Conservation (phyloP, 2,797 vertebrate species). For the Pangasius sanitwongsei region DNA sequence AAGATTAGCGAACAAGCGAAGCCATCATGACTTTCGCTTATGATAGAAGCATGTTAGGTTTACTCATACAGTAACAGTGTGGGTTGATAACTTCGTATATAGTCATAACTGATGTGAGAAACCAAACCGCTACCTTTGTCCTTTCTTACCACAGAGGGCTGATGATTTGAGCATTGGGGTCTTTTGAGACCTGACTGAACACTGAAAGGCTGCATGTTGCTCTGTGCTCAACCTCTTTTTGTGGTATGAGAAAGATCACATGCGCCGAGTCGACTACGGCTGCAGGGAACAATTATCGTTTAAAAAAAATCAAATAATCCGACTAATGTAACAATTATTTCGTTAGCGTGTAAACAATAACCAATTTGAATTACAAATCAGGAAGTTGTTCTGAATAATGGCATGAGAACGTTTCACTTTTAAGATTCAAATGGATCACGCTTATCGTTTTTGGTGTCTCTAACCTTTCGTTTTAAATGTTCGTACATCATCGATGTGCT, state of each 20-base stretch:
- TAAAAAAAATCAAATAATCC: not conserved
- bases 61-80: not conserved
- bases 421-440: not conserved
- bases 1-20: not conserved
- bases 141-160: not conserved
- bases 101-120: not conserved
- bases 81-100: not conserved
- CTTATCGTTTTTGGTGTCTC: not conserved
- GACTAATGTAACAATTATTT: not conserved
- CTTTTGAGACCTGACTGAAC: not conserved
- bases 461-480: not conserved
- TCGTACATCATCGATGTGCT: not conserved
- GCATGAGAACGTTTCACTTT: not conserved
- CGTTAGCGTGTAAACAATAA: not conserved
- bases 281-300: not conserved
- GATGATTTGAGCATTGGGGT: not conserved
- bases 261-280: not conserved
- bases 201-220: not conserved
- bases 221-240: constrained; percentile 21
- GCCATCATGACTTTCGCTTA: not conserved
- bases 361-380: not conserved
- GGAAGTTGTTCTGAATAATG: not conserved
- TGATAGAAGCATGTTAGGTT: not conserved
- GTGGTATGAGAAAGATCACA: not conserved
- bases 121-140: not conserved